These are phyloP conservation scores for Mormyrus iriodes DNA, from an alignment of 2,113 vertebrate species.

Conservation along the genomic window DNA sequence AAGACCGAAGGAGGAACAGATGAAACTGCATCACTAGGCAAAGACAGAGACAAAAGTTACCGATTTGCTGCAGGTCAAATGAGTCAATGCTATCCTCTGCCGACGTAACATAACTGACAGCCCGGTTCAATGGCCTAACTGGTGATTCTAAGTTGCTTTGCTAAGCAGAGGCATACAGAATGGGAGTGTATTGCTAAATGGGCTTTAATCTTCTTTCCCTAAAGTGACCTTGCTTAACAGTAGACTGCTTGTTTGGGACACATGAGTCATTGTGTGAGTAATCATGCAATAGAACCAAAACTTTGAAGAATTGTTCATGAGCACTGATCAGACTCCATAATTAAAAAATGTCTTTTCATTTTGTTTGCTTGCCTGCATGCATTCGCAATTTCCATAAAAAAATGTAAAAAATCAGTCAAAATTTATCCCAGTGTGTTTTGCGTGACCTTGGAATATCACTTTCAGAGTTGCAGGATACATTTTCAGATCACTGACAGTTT, in stretches of 20 bases:
- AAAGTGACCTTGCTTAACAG: background rate
- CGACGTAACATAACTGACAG: background rate
- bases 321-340: background rate
- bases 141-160: background rate
- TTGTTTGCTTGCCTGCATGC: background rate
- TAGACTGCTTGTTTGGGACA: background rate
- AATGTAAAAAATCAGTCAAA: background rate
- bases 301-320: background rate
- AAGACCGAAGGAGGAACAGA: constrained; percentile 7
- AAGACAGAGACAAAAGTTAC: constrained; percentile 15
- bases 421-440: background rate
- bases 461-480: background rate
- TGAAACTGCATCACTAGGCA: constrained; percentile 12
- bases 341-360: background rate
- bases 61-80: background rate
- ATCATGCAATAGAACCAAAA: background rate
- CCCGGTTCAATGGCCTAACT: background rate
- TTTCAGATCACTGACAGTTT: background rate
- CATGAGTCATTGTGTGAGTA: background rate
- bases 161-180: background rate
- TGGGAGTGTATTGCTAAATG: background rate
- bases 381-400: background rate
- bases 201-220: background rate
- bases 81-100: background rate
- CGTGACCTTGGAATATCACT: background rate